Base-by-base conservation (phyloP, 2,797 vertebrate genomes). In the Phyllotis vaccarum region DNA sequence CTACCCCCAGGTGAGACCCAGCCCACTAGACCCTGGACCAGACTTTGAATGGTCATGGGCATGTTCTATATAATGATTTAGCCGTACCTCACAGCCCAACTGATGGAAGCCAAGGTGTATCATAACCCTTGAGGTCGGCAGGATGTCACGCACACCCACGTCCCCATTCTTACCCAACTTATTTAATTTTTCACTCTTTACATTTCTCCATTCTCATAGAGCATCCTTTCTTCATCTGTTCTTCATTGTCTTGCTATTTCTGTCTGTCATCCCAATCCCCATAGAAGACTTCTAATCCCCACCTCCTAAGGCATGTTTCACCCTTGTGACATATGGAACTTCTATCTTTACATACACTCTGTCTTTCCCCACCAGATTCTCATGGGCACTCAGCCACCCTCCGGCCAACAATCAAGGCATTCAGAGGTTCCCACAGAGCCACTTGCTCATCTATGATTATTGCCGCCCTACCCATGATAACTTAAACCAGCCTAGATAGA, bases 71-170 rank as follows among this genome's bases (percentile, higher is more conserved):
- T 12, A 58, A 10, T 52, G 31, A n/a, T 75, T 60, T 13, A 56
- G 5, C 10, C 9, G 9, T 6, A 27, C 21, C 7, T 14, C 4
- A 3, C 6, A 22, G 56, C 12, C 24, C n/a, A 31, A 56, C 5
- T 17, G 1, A n/a, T 31, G 24, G 56, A 56, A 12, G 21, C 60
- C 60, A 86, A 66, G 75, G 6, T 8, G 0, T 6, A 40, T 74
- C 19, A 3, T 37, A 3, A 17, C n/a, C 56, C 2, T 40, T 1
- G 0, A 62, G 27, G 0, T 5, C 34, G 66, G 13, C 10, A 0
- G 37, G 19, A 34, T 17, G 5, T 0, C 0, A 31, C 5, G 58
- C 54, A n/a, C 8, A n/a, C 0, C 52, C 62, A 82, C 2, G 6
- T 82, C 21, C 21, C 6, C 37, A 27, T 14, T 10, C 60, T 82